phyloP scores from a whole-genome alignment of 2,797 vertebrate species.

The Poeciliopsis presidionis region DNA sequence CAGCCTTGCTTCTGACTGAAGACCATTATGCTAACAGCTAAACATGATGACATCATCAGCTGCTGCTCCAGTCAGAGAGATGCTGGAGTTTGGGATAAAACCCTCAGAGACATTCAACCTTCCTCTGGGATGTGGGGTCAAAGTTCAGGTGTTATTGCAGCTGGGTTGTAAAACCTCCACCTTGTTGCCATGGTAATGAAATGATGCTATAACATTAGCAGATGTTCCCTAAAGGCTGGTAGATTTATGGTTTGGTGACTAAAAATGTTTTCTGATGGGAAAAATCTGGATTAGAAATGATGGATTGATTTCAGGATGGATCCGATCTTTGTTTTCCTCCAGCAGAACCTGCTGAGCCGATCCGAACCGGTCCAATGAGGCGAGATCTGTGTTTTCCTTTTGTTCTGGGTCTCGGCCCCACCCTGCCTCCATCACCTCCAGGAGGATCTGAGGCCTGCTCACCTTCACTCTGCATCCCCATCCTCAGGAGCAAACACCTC shows the following conservation, averaged over 20 bases:
- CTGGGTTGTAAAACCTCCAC: not conserved
- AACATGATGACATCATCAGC: too few species aligned
- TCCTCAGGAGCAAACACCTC: not conserved
- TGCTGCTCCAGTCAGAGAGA: not conserved
- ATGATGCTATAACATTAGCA: not conserved
- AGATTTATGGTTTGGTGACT: not conserved
- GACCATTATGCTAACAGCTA: not conserved
- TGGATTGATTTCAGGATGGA: not conserved
- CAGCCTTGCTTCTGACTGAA: not conserved
- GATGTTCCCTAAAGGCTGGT: not conserved
- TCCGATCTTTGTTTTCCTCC: not conserved
- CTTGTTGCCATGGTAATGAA: not conserved
- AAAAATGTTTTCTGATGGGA: not conserved
- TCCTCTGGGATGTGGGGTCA: not conserved
- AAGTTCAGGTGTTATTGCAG: not conserved
- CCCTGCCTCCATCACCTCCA: conserved; percentile 56
- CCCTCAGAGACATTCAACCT: too few species aligned
- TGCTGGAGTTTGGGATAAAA: too few species aligned
- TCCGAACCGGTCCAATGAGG: not conserved
- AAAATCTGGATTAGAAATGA: not conserved
- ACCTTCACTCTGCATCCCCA: conserved; percentile 27
- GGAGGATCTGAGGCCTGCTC: conserved; percentile 44
- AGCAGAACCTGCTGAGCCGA: not conserved
- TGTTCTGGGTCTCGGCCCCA: conserved; percentile 64
- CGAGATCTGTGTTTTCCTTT: not conserved